phyloP scores from a whole-genome alignment of 1,140 invertebrate species.

The Zaprionus lachaisei region DNA sequence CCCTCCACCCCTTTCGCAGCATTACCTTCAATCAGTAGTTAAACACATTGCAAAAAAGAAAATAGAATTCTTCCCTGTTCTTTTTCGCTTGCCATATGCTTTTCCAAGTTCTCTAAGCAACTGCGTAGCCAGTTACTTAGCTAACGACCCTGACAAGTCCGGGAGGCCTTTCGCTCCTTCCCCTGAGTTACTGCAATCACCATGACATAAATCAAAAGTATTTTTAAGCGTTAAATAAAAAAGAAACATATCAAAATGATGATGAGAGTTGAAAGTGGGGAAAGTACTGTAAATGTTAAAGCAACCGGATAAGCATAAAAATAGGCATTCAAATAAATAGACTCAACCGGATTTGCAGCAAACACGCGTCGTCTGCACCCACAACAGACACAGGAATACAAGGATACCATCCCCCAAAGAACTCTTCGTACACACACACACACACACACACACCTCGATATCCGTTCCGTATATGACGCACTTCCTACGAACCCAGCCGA shows the following conservation, averaged over 20 bases:
- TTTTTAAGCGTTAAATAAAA: constrained; percentile 33
- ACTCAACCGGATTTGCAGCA: constrained; percentile 73
- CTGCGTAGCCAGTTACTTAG: constrained; percentile 11
- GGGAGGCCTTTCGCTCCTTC: not conserved
- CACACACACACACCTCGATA: constrained; percentile 51
- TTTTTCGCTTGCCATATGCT: not conserved
- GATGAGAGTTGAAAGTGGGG: constrained; percentile 2
- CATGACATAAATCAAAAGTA: constrained; percentile 70
- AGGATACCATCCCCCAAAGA: constrained; percentile 25
- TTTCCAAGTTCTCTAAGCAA: not conserved
- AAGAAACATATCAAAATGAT: constrained; percentile 1
- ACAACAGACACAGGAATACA: constrained; percentile 31
- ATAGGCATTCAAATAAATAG: constrained; percentile 80
- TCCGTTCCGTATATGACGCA: constrained; percentile 62
- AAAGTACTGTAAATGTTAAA: constrained; percentile 39
- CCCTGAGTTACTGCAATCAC: constrained; percentile 48
- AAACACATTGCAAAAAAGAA: not conserved
- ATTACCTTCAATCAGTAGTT: not conserved
- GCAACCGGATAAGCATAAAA: constrained; percentile 75
- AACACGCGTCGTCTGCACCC: constrained; percentile 53
- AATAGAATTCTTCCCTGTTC: not conserved
- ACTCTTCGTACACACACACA: constrained; percentile 31
- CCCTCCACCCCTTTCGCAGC: not conserved
- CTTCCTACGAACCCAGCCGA: constrained; percentile 46
- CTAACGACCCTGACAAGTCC: constrained; percentile 14